Conservation (phyloP, 2,113 vertebrate genomes). For the Eptesicus fuscus region DNA sequence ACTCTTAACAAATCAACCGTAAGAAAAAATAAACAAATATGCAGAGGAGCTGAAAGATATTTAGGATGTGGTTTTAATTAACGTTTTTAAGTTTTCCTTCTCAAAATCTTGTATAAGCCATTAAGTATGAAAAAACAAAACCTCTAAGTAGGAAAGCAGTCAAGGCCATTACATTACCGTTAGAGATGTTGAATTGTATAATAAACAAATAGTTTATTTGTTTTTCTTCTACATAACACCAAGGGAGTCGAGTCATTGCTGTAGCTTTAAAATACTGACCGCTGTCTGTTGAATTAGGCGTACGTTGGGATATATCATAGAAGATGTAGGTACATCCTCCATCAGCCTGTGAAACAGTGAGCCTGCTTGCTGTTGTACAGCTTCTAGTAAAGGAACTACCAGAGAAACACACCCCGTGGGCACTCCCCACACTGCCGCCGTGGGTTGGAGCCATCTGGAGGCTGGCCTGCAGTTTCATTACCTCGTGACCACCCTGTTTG, state of each 20-base stretch:
- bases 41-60: constrained; percentile 30
- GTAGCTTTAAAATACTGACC: background rate
- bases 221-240: background rate
- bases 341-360: background rate
- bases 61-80: constrained; percentile 64
- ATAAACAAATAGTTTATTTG: background rate
- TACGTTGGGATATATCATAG: fast-evolving
- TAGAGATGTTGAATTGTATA: background rate
- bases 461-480: background rate
- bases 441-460: background rate
- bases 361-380: background rate
- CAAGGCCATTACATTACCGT: background rate
- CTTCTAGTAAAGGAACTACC: background rate
- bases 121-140: constrained; percentile 38
- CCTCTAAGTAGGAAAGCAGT: background rate
- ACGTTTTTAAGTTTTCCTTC: constrained; percentile 50
- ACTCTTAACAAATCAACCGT: constrained; percentile 57
- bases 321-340: background rate
- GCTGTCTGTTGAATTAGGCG: background rate
- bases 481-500: background rate
- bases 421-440: background rate
- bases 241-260: background rate
- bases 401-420: background rate
- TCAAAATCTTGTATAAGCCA: constrained; percentile 39
- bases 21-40: constrained; percentile 55